Conservation (phyloP, 2,888 invertebrate genomes). For the Exephanes ischioxanthus region DNA sequence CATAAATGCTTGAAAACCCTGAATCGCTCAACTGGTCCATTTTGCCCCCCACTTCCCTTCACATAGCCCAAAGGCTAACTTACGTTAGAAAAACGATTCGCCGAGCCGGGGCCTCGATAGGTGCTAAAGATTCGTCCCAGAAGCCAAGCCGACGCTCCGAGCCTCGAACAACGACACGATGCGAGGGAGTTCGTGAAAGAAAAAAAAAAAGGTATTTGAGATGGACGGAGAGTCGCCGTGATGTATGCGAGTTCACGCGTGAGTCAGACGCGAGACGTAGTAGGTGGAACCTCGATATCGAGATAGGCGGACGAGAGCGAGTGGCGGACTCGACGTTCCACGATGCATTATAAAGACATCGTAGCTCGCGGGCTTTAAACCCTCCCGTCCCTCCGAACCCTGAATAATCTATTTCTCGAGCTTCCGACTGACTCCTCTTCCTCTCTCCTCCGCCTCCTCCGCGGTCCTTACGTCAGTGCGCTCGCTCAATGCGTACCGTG, state of each 20-base stretch:
- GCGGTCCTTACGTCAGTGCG: too few relatives aligned
- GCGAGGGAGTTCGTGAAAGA: slow-evolving; percentile 35
- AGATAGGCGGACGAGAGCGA: slow-evolving; percentile 59
- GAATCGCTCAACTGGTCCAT: too few relatives aligned
- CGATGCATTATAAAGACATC: slow-evolving; percentile 76
- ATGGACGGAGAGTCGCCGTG: slow-evolving; percentile 62
- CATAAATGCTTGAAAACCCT: too few relatives aligned
- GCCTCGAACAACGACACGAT: slow-evolving; percentile 42
- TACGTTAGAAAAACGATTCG: slow-evolving; percentile 23
- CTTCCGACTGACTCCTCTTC: slow-evolving; percentile 23
- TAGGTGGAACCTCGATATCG: slow-evolving; percentile 57
- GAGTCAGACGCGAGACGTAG: slow-evolving; percentile 67
- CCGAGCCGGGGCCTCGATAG: slow-evolving; percentile 20
- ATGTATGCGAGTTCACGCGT: slow-evolving; percentile 79
- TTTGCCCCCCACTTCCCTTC: too few relatives aligned
- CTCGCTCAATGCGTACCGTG: too few relatives aligned
- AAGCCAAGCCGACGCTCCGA: slow-evolving; percentile 69
- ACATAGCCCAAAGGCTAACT: background rate
- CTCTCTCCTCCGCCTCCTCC: too few relatives aligned
- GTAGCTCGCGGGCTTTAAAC: slow-evolving; percentile 63
- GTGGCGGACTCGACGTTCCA: slow-evolving; percentile 59
- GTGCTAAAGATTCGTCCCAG: slow-evolving; percentile 57
- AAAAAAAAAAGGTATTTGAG: slow-evolving; percentile 22
- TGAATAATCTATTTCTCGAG: slow-evolving; percentile 56
- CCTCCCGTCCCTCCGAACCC: slow-evolving; percentile 43